Percentiles rank a stretch among this genome's conserved stretches.
Evolutionary conservation across 64 coral and sea anemone genomes (phyloP).

Genomic region (Anthopleura sola): DNA sequence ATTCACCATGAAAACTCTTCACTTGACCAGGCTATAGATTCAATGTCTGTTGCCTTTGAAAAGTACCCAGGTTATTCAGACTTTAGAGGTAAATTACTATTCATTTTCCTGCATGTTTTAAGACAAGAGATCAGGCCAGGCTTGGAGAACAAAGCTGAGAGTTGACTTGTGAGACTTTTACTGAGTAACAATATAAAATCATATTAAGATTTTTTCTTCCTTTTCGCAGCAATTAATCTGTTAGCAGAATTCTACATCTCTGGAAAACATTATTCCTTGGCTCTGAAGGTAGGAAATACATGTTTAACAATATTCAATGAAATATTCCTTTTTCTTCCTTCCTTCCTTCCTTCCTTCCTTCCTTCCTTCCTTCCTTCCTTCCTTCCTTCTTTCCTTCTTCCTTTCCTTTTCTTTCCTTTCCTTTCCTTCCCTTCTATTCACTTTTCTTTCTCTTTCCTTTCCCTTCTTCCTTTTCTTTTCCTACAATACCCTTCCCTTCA

Average conservation of each 20-base stretch:
- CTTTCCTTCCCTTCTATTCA: too few relatives aligned
- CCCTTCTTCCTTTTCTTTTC: too few relatives aligned
- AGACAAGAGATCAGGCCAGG: background rate
- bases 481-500: too few relatives aligned
- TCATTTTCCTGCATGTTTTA: background rate
- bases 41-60: constrained; percentile 66
- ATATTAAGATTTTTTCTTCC: background rate
- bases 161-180: too few relatives aligned
- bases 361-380: background rate
- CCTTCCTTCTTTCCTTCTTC: background rate
- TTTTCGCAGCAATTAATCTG: constrained; percentile 66
- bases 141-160: background rate
- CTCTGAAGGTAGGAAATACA: constrained; percentile 55
- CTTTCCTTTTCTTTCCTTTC: too few relatives aligned
- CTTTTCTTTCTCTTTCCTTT: too few relatives aligned
- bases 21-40: constrained; percentile 48
- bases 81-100: constrained; percentile 54
- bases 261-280: constrained; percentile 45
- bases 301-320: too few relatives aligned
- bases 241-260: constrained; percentile 72
- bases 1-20: constrained; percentile 82
- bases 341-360: too few relatives aligned
- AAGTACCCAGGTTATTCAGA: constrained; percentile 58
- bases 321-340: too few relatives aligned
- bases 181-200: too few relatives aligned